A percentile compares a stretch with the other conserved stretches of the same genome.
These are phyloP conservation scores for Fulmarus glacialis DNA, from an alignment of 2,113 vertebrate species.

Conservation along the genomic window DNA sequence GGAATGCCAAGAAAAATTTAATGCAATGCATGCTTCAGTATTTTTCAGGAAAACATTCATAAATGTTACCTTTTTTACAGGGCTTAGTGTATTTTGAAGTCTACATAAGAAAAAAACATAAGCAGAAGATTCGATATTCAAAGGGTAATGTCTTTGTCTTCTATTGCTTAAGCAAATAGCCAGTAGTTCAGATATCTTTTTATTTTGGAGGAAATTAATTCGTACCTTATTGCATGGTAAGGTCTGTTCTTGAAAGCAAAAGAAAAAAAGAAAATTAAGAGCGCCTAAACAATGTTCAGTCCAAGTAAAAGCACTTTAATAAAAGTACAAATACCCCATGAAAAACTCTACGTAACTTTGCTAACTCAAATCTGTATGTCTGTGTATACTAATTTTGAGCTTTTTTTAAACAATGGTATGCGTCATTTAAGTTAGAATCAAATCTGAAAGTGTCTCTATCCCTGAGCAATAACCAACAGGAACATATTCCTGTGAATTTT, in stretches of 20 bases:
- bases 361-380: neutral
- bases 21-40: neutral
- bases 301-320: neutral
- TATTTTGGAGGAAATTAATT: neutral
- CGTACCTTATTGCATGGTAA: neutral
- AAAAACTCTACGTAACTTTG: neutral
- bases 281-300: neutral
- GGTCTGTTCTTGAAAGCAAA: neutral
- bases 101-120: neutral
- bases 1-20: neutral
- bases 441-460: neutral
- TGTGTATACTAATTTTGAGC: neutral
- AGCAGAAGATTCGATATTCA: neutral
- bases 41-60: neutral
- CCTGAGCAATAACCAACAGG: slow-evolving; percentile 38
- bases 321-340: neutral
- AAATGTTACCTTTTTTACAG: neutral
- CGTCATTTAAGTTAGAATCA: neutral
- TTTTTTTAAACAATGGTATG: neutral
- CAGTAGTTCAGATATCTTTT: neutral
- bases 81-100: neutral
- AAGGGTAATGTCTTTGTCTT: neutral
- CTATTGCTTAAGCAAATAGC: neutral
- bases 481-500: slow-evolving; percentile 48
- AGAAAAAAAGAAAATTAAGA: neutral